Evolutionary conservation across 2,888 invertebrate species (phyloP).

Genomic region (Acronicta alni): DNA sequence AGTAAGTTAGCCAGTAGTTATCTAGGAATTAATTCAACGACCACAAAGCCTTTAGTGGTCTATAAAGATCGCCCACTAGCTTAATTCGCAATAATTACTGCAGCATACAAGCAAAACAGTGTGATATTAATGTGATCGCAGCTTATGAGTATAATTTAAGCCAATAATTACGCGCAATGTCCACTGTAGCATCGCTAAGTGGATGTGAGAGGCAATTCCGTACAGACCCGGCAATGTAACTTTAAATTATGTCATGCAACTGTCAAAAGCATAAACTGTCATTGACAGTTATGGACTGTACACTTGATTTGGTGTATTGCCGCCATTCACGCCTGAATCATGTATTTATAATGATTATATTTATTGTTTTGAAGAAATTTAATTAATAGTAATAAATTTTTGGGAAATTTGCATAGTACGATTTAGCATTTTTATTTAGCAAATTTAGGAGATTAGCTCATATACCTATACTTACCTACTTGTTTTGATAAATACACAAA

Average conservation of each 20-base stretch:
- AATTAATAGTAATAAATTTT: no score
- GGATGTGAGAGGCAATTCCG: conserved; percentile 62
- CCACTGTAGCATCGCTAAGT: conserved; percentile 56
- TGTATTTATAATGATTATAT: conserved; percentile 2
- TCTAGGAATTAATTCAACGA: conserved; percentile 13
- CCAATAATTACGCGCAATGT: conserved; percentile 50
- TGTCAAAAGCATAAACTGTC: conserved; percentile 54
- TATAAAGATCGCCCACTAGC: neutral
- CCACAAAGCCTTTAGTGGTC: conserved; percentile 29
- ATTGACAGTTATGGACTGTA: conserved; percentile 38
- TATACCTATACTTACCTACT: no score
- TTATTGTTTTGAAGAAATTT: neutral
- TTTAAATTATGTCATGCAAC: conserved; percentile 59
- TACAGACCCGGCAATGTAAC: conserved; percentile 56
- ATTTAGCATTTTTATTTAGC: no score
- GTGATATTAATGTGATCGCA: conserved; percentile 33
- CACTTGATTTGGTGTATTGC: conserved; percentile 36
- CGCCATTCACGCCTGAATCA: neutral
- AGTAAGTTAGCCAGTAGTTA: no score
- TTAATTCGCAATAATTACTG: conserved; percentile 37
- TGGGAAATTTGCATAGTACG: no score
- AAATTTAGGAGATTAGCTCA: no score
- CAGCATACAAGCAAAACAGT: conserved; percentile 23
- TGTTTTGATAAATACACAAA: no score
- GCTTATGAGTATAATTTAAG: conserved; percentile 32